Evolutionary conservation across 2,113 vertebrate genomes (phyloP).

Genomic region (Suncus etruscus): DNA sequence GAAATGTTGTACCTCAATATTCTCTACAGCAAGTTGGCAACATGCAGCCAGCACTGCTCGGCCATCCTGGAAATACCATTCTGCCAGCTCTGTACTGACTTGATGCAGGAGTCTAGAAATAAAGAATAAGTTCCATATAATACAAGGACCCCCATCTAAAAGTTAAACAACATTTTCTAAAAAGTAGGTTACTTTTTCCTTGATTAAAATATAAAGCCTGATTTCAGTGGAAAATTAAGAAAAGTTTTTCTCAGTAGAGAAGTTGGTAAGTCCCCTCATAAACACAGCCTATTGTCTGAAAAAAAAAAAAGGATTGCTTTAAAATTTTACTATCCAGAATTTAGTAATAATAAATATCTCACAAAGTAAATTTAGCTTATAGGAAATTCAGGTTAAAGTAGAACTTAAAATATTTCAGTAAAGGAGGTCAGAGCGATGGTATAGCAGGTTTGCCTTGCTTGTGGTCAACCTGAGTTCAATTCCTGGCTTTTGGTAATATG

Average conservation of each 20-base stretch:
- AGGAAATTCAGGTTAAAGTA: not conserved
- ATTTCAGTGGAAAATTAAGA: not conserved
- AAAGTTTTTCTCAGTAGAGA: not conserved
- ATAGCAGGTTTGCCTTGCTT: too few species aligned
- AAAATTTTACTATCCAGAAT: not conserved
- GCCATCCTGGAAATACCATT: slow-evolving; percentile 97
- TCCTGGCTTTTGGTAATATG: too few species aligned
- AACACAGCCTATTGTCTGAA: not conserved
- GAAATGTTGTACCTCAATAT: slow-evolving; percentile 90
- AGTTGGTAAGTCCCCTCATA: not conserved
- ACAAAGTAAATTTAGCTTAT: not conserved
- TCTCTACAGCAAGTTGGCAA: slow-evolving; percentile 95
- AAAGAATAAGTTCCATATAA: not conserved
- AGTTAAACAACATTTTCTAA: slow-evolving; percentile 82
- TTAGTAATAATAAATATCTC: not conserved
- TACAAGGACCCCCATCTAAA: not conserved
- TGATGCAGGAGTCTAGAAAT: slow-evolving; percentile 90
- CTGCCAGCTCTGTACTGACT: slow-evolving; percentile 93
- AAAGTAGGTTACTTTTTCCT: not conserved
- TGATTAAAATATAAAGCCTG: not conserved
- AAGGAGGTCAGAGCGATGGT: too few species aligned
- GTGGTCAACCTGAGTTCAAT: too few species aligned
- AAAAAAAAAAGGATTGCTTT: not conserved
- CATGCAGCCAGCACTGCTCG: slow-evolving; percentile 93
- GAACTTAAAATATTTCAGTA: not conserved